Evolutionary conservation across 2,797 vertebrate species (phyloP).

Genomic region (Malurus leucopterus): DNA sequence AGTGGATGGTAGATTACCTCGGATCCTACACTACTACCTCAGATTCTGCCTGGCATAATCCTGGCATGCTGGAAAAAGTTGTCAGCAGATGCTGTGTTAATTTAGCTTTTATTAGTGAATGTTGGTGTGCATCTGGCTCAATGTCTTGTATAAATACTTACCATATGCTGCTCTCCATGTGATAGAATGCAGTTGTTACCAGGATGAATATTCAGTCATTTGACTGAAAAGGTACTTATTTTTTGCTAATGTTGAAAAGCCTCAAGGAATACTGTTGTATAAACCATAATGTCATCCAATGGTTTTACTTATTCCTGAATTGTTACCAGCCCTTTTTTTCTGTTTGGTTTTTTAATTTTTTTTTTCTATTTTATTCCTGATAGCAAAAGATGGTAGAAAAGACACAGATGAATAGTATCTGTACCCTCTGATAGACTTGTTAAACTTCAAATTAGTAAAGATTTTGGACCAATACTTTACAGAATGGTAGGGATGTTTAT

Average conservation of each 20-base stretch:
- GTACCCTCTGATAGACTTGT: background rate
- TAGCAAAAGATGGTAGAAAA: background rate
- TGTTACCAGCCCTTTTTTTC: background rate
- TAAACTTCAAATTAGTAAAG: background rate
- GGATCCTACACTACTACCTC: background rate
- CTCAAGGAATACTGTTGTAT: background rate
- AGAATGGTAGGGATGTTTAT: background rate
- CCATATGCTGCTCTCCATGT: background rate
- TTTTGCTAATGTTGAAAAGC: background rate
- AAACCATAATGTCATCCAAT: background rate
- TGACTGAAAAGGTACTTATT: background rate
- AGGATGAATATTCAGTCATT: background rate
- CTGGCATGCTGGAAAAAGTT: background rate
- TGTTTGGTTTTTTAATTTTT: background rate
- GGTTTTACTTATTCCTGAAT: background rate
- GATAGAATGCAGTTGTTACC: background rate
- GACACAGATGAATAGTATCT: accelerated
- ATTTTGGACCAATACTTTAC: background rate
- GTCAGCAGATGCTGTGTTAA: background rate
- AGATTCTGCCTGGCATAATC: background rate
- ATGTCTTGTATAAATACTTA: background rate
- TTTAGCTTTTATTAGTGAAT: background rate
- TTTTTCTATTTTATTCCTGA: background rate
- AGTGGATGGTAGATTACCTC: background rate
- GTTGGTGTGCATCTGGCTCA: background rate